These are phyloP conservation scores for Punctoribates punctum DNA, from an alignment of 2,888 invertebrate genomes.

Conservation along the genomic window DNA sequence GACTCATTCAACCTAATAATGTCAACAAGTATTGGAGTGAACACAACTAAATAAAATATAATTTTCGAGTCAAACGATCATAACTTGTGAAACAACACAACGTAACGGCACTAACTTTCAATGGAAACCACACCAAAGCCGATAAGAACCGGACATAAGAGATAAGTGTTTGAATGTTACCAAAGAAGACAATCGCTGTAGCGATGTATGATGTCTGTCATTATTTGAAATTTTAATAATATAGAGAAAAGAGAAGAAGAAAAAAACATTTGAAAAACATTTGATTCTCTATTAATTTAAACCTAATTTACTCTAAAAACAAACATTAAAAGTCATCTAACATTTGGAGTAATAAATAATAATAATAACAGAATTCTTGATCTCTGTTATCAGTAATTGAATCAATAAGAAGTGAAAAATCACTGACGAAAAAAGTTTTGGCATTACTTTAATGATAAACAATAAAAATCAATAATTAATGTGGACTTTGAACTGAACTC, in stretches of 20 bases:
- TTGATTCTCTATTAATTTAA: neutral
- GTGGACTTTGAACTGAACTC: conserved; percentile 1
- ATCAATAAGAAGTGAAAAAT: neutral
- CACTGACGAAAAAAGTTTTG: conserved; percentile 1
- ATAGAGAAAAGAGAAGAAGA: neutral
- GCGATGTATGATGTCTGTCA: neutral
- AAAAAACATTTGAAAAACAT: neutral
- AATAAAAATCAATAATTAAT: conserved; percentile 17
- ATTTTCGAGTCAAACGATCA: neutral
- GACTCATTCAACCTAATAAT: conserved; percentile 21
- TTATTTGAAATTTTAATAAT: conserved; percentile 10
- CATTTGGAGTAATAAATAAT: neutral
- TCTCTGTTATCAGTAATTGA: neutral
- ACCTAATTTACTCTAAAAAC: neutral
- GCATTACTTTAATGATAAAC: conserved; percentile 23
- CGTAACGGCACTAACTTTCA: conserved; percentile 19
- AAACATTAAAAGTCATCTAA: no score
- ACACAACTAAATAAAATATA: neutral
- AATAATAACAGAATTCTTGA: neutral
- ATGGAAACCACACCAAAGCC: conserved; percentile 31
- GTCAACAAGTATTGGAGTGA: conserved; percentile 19
- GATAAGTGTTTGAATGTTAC: conserved; percentile 24
- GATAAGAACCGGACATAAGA: conserved; percentile 30
- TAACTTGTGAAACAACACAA: conserved; percentile 24
- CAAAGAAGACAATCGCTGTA: neutral